A percentile compares a stretch with the other conserved stretches of the same genome.
Conservation (phyloP, 1,140 invertebrate genomes). For the Brachionus asplanchnoidis region DNA sequence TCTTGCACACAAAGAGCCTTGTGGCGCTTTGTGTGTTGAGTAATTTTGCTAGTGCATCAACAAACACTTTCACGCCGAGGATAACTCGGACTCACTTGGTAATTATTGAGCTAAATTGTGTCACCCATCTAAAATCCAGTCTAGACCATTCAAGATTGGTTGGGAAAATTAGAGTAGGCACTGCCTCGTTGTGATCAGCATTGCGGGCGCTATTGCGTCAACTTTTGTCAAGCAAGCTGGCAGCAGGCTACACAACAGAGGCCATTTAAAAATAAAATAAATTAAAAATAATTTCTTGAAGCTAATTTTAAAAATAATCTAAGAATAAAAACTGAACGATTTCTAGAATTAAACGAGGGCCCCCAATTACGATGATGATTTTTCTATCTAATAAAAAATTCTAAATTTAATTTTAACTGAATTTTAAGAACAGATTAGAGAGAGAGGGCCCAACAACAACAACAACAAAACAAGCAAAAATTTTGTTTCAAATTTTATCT, state of each 20-base stretch:
- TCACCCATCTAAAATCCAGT: neutral
- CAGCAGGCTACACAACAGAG: neutral
- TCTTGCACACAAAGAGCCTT: neutral
- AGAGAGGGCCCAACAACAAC: neutral
- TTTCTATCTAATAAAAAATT: conserved; percentile 32
- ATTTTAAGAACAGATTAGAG: conserved; percentile 6
- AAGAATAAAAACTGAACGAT: conserved; percentile 35
- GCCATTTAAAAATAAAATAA: neutral
- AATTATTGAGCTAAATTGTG: neutral
- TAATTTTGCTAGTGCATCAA: neutral
- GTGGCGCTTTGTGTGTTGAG: neutral
- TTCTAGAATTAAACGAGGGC: neutral
- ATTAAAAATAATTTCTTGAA: neutral
- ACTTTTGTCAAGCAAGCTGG: neutral
- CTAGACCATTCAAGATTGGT: neutral
- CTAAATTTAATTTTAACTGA: conserved; percentile 32
- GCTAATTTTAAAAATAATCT: neutral
- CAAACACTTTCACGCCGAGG: neutral
- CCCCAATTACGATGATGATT: neutral
- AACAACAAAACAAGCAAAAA: neutral
- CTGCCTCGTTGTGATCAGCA: neutral
- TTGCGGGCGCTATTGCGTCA: neutral
- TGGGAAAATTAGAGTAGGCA: neutral
- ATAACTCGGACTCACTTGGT: neutral
- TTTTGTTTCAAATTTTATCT: neutral